Percentiles rank a stretch among this genome's conserved stretches.
Conservation (phyloP, 1,140 invertebrate species). For the Drosophila pachea region DNA sequence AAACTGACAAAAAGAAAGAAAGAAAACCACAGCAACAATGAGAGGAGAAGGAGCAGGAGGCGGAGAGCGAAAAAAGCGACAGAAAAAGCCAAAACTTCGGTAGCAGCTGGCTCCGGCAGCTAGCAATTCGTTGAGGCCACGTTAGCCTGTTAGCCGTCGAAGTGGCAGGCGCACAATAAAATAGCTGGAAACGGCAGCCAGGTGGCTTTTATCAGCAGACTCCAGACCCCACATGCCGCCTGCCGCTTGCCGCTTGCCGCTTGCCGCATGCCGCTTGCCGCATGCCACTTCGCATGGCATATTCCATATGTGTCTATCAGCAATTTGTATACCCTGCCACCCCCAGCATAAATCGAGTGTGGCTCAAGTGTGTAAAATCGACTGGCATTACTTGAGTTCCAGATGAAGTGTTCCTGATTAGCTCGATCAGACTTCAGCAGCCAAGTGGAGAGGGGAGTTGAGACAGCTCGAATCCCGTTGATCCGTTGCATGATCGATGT, state of each 20-base stretch:
- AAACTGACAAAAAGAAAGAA: not conserved
- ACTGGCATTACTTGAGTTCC: not conserved
- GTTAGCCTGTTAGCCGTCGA: constrained; percentile 4
- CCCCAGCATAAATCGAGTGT: not conserved
- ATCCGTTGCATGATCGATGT: no score
- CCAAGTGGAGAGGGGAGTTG: no score
- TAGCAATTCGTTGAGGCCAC: constrained; percentile 18
- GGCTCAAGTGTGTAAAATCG: not conserved
- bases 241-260: not conserved
- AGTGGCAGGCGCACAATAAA: constrained; percentile 8
- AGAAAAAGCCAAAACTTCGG: constrained; percentile 2
- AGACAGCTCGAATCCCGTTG: no score
- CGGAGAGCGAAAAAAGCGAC: not conserved
- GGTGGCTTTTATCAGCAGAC: constrained; percentile 33
- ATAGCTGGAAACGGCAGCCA: constrained; percentile 14
- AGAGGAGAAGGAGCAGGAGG: no score
- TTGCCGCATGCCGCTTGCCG: not conserved
- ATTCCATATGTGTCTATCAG: constrained; percentile 19
- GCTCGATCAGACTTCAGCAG: no score
- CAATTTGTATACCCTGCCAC: constrained; percentile 12
- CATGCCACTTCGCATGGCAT: not conserved
- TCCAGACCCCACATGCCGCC: constrained; percentile 3
- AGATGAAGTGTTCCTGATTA: no score
- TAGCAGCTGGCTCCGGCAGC: constrained; percentile 22
- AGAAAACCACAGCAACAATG: no score